Evolutionary conservation across 2,113 vertebrate genomes (phyloP).

Genomic region (Echinops telfairi): DNA sequence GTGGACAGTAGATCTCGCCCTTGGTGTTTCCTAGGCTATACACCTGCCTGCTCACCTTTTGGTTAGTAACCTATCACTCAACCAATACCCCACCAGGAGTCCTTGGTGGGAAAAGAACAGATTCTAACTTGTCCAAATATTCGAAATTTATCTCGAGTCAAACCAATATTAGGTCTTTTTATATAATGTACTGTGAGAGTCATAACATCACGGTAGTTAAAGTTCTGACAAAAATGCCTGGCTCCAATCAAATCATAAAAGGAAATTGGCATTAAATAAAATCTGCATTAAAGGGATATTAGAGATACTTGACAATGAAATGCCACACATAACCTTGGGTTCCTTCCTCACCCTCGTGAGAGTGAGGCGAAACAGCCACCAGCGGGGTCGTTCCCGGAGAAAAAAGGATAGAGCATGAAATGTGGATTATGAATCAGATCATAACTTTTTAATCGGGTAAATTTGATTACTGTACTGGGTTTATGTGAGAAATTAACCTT

Average conservation of each 20-base stretch:
- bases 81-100: neutral
- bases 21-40: neutral
- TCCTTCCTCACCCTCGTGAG: neutral
- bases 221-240: constrained; percentile 29
- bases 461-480: neutral
- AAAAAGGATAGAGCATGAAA: constrained; percentile 19
- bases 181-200: neutral
- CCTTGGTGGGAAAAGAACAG: neutral
- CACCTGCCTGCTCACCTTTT: neutral
- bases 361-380: neutral
- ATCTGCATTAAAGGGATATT: neutral
- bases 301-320: neutral
- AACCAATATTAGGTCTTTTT: neutral
- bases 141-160: neutral
- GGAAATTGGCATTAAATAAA: neutral
- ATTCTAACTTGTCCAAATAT: neutral
- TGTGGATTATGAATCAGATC: neutral
- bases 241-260: constrained; percentile 4
- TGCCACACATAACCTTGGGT: neutral
- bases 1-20: neutral
- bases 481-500: neutral
- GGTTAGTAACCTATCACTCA: neutral
- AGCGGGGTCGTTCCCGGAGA: too few species aligned
- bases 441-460: neutral
- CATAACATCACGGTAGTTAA: neutral